Evolutionary conservation across 2,113 vertebrate species (phyloP).

Genomic region (Chaetorhynchus papuensis): DNA sequence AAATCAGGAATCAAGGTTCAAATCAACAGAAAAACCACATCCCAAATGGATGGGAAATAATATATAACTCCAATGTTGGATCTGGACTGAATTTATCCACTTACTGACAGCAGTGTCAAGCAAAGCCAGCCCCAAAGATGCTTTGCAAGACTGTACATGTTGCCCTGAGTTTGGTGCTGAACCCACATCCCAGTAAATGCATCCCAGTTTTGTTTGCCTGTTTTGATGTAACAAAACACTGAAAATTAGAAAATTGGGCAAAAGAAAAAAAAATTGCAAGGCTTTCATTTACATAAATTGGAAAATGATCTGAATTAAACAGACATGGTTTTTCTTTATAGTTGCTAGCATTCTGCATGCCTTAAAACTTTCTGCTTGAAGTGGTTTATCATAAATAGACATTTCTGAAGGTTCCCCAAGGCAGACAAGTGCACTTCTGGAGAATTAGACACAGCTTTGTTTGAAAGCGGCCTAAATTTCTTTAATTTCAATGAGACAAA

Average conservation of each 20-base stretch:
- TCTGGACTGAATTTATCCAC: not conserved
- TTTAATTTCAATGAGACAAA: constrained; percentile 59
- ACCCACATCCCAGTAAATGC: not conserved
- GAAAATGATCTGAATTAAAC: constrained; percentile 48
- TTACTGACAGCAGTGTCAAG: not conserved
- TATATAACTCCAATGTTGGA: not conserved
- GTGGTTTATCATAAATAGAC: constrained; percentile 51
- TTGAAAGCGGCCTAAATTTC: constrained; percentile 45
- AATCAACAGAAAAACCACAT: not conserved
- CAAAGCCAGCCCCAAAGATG: not conserved
- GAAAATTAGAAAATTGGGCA: not conserved
- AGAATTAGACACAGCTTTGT: constrained; percentile 43
- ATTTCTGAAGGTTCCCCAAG: constrained; percentile 52
- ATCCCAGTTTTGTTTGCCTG: not conserved
- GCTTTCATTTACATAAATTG: constrained; percentile 2
- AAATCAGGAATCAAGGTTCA: not conserved
- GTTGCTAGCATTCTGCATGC: not conserved
- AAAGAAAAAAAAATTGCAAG: not conserved
- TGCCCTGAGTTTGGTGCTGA: not conserved
- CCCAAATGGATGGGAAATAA: not conserved
- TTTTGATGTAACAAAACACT: not conserved
- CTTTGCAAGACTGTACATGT: not conserved
- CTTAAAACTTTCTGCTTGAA: constrained; percentile 60
- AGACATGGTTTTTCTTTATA: constrained; percentile 11
- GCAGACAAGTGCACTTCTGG: constrained; percentile 35